These are phyloP conservation scores for Antennarius striatus DNA, from an alignment of 2,113 vertebrate species.

Conservation along the genomic window DNA sequence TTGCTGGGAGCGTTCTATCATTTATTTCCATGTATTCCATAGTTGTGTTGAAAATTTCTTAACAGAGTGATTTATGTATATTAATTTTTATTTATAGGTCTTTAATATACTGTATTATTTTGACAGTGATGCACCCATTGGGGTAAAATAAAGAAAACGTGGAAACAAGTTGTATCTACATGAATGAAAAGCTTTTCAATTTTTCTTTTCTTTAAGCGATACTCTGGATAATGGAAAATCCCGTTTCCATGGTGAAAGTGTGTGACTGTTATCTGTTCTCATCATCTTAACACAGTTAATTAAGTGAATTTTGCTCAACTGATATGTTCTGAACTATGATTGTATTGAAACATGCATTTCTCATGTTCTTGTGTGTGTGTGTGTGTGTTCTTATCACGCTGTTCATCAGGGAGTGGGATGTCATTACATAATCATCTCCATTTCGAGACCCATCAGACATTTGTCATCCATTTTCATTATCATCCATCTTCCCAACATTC, in stretches of 20 bases:
- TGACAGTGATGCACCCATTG: slow-evolving; percentile 1
- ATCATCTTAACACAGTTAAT: slow-evolving; percentile 15
- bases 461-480: slow-evolving; percentile 46
- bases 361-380: slow-evolving; percentile 45
- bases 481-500: slow-evolving; percentile 48
- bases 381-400: slow-evolving; percentile 48
- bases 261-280: slow-evolving; percentile 17
- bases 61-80: slow-evolving; percentile 9
- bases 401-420: slow-evolving; percentile 51
- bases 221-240: slow-evolving; percentile 17
- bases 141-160: slow-evolving; percentile 17
- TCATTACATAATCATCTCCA: slow-evolving; percentile 53
- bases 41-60: no score
- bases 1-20: not conserved
- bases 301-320: slow-evolving; percentile 7
- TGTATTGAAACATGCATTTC: slow-evolving; percentile 24
- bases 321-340: slow-evolving; percentile 30
- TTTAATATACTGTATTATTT: slow-evolving; percentile 15
- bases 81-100: slow-evolving; percentile 1
- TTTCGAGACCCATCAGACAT: slow-evolving; percentile 53
- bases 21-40: not conserved
- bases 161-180: slow-evolving; percentile 23
- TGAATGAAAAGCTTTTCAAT: slow-evolving; percentile 16
- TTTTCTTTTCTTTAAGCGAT: slow-evolving; percentile 8
- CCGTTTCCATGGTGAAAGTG: slow-evolving; percentile 19